Evolutionary conservation across 2,888 invertebrate species (phyloP).

Genomic region (Oligia latruncula): DNA sequence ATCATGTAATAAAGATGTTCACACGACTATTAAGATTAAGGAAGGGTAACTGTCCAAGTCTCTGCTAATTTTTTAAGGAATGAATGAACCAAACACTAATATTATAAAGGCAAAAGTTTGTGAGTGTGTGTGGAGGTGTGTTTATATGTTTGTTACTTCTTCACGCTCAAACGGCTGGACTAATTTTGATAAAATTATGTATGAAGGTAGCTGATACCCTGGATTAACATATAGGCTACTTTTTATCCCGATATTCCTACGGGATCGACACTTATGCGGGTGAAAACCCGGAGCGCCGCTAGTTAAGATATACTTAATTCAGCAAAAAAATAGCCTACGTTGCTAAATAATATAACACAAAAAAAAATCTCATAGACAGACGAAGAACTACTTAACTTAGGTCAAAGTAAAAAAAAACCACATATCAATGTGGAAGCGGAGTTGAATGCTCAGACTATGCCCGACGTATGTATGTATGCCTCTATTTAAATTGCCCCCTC

Average conservation of each 20-base stretch:
- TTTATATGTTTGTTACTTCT: too few species aligned
- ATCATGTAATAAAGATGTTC: neutral
- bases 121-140: too few species aligned
- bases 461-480: neutral
- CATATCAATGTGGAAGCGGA: neutral
- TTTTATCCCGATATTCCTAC: too few species aligned
- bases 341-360: too few species aligned
- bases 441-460: neutral
- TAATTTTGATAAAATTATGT: too few species aligned
- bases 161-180: too few species aligned
- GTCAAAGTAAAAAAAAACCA: neutral
- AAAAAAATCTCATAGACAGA: neutral
- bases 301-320: neutral
- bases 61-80: neutral
- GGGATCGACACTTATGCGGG: neutral
- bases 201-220: too few species aligned
- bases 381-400: neutral
- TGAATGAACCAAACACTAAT: neutral
- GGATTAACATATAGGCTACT: too few species aligned
- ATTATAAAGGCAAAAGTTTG: too few species aligned
- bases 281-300: too few species aligned
- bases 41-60: neutral
- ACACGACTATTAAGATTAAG: conserved; percentile 2
- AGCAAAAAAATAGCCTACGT: neutral
- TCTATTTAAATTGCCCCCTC: neutral